phyloP scores from a whole-genome alignment of 1,140 invertebrate species.

The Drosophila takahashii region DNA sequence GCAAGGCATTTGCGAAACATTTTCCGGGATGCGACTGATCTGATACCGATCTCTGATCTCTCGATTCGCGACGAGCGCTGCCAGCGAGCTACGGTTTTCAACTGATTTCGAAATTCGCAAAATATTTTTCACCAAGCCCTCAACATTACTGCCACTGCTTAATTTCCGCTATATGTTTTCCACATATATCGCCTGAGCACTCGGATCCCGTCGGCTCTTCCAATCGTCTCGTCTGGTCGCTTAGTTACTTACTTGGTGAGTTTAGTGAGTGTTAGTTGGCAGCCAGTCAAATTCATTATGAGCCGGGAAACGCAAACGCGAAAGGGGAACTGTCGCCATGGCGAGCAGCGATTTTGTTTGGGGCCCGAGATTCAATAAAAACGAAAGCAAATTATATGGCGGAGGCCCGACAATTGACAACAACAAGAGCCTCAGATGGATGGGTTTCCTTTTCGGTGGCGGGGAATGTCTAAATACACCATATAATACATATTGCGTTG shows the following conservation, averaged over 20 bases:
- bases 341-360: constrained; percentile 56
- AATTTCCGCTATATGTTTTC: constrained; percentile 67
- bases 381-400: constrained; percentile 52
- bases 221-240: constrained; percentile 1
- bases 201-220: constrained; percentile 45
- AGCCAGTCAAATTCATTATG: constrained; percentile 69
- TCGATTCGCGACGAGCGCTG: constrained; percentile 20
- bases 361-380: constrained; percentile 62
- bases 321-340: constrained; percentile 65
- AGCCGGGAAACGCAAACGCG: constrained; percentile 3
- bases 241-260: constrained; percentile 10
- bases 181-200: constrained; percentile 60
- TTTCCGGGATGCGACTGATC: constrained; percentile 9
- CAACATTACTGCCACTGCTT: constrained; percentile 27
- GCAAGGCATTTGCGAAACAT: constrained; percentile 75
- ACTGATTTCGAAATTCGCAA: constrained; percentile 74
- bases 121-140: constrained; percentile 58
- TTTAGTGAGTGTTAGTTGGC: constrained; percentile 56
- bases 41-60: not conserved
- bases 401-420: constrained; percentile 74
- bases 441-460: constrained; percentile 67
- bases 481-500: constrained; percentile 7
- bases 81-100: constrained; percentile 64
- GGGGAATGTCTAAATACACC: constrained; percentile 23
- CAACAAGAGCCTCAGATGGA: constrained; percentile 35